These are phyloP conservation scores for Sarcophaga carnaria DNA, from an alignment of 2,888 invertebrate genomes.

Conservation along the genomic window DNA sequence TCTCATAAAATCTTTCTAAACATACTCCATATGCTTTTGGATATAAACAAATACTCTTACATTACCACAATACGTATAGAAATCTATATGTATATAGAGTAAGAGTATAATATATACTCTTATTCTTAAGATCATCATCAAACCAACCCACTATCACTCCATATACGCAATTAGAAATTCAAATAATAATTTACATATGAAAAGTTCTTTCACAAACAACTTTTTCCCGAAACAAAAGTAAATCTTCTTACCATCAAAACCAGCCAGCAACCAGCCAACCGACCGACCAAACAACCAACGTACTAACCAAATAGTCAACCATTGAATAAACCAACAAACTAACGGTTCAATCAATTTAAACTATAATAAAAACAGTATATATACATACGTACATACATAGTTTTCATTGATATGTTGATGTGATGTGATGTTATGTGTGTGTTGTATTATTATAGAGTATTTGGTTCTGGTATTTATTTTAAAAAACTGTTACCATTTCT, in stretches of 20 bases:
- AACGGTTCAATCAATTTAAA: constrained; percentile 63
- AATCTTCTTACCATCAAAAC: constrained; percentile 51
- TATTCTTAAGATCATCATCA: background rate
- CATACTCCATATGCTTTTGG: too few relatives aligned
- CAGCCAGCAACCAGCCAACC: background rate
- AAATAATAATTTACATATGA: constrained; percentile 23
- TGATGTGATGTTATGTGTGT: too few relatives aligned
- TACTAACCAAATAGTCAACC: too few relatives aligned
- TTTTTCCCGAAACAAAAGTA: constrained; percentile 51
- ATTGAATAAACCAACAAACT: background rate
- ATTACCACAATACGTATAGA: background rate
- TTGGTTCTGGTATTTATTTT: background rate
- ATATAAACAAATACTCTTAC: background rate
- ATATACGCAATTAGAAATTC: constrained; percentile 6
- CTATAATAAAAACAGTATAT: constrained; percentile 22
- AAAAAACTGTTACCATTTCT: constrained; percentile 33
- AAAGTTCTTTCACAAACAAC: constrained; percentile 15
- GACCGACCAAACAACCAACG: too few relatives aligned
- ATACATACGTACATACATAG: background rate
- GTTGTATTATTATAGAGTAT: background rate
- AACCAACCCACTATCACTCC: constrained; percentile 24
- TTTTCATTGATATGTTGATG: too few relatives aligned
- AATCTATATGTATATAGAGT: background rate
- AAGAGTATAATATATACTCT: background rate
- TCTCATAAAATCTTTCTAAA: too few relatives aligned